phyloP scores from a whole-genome alignment of 2,888 invertebrate species.

The Conchocele bisecta region DNA sequence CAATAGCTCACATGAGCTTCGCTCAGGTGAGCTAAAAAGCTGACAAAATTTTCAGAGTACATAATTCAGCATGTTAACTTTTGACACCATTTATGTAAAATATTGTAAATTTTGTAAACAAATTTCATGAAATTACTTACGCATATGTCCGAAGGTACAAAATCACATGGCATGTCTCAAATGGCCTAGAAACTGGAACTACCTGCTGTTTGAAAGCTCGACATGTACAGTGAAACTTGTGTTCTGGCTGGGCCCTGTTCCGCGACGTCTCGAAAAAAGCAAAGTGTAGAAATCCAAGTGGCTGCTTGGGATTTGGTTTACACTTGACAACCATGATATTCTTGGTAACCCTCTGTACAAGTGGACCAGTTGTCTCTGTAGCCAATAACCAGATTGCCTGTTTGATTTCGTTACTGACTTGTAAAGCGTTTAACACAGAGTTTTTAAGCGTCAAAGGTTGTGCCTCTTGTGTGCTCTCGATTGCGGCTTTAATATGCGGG shows the following conservation, averaged over 20 bases:
- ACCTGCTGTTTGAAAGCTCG: conserved; percentile 85
- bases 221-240: conserved; percentile 86
- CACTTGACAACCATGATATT: conserved; percentile 89
- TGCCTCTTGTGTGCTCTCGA: conserved; percentile 86
- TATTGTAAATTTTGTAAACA: too few relatives aligned
- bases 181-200: too few relatives aligned
- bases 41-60: too few relatives aligned
- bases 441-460: conserved; percentile 86
- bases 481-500: conserved; percentile 87
- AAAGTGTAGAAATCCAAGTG: conserved; percentile 89
- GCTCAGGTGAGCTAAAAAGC: too few relatives aligned
- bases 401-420: conserved; percentile 86
- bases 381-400: conserved; percentile 86
- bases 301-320: conserved; percentile 87
- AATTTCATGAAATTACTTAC: too few relatives aligned
- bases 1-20: too few relatives aligned
- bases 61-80: too few relatives aligned
- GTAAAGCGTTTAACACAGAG: conserved; percentile 86
- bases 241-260: conserved; percentile 81
- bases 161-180: too few relatives aligned
- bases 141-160: too few relatives aligned
- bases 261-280: conserved; percentile 84
- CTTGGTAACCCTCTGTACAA: conserved; percentile 89
- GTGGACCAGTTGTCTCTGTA: conserved; percentile 86
- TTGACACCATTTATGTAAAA: too few relatives aligned